Percentiles rank a stretch among this genome's conserved stretches.
Evolutionary conservation across 1,140 invertebrate genomes (phyloP).

Genomic region (Drosophila seguyi): DNA sequence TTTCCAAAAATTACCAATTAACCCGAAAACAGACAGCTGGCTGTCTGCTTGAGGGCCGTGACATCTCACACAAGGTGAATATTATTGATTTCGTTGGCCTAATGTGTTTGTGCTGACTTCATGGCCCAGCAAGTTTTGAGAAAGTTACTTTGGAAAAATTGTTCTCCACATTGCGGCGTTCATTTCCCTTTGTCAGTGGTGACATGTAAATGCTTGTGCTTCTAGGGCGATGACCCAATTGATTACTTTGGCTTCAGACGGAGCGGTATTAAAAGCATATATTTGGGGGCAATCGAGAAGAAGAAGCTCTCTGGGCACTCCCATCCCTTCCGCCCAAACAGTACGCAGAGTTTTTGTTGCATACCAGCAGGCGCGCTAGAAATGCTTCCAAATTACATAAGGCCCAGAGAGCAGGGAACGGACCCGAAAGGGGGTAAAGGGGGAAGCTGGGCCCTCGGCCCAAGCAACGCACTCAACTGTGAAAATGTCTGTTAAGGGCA

Average conservation of each 20-base stretch:
- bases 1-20: constrained; percentile 58
- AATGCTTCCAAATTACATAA: constrained; percentile 80
- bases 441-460: constrained; percentile 56
- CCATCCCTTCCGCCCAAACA: neutral
- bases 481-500: constrained; percentile 82
- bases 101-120: constrained; percentile 25
- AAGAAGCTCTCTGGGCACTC: constrained; percentile 8
- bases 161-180: neutral
- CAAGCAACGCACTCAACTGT: constrained; percentile 81
- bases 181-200: constrained; percentile 3
- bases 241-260: constrained; percentile 46
- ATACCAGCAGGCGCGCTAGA: constrained; percentile 69
- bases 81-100: constrained; percentile 51
- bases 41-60: constrained; percentile 4
- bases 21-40: constrained; percentile 29
- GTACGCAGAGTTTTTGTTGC: constrained; percentile 71
- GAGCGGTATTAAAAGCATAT: constrained; percentile 51
- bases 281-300: constrained; percentile 31
- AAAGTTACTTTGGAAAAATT: constrained; percentile 8
- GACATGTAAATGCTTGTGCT: constrained; percentile 30
- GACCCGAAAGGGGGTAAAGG: neutral
- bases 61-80: constrained; percentile 14
- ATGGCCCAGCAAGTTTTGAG: constrained; percentile 7
- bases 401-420: constrained; percentile 6
- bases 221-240: constrained; percentile 40